phyloP scores from a whole-genome alignment of 2,888 invertebrate genomes.

The Ophion costatus region DNA sequence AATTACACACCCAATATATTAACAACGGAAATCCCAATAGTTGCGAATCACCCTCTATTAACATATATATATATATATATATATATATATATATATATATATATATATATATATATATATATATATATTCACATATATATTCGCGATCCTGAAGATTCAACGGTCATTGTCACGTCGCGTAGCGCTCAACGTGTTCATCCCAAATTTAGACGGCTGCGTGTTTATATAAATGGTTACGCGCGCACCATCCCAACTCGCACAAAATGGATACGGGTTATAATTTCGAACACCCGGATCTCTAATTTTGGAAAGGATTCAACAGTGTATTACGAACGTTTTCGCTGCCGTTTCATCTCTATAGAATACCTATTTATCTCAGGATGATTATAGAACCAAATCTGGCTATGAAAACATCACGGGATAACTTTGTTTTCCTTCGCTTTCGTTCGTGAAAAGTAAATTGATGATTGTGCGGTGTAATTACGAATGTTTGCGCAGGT shows the following conservation, averaged over 20 bases:
- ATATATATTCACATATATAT: constrained; percentile 4
- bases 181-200: neutral
- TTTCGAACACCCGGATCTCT: neutral
- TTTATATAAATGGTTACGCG: neutral
- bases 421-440: neutral
- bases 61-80: neutral
- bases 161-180: neutral
- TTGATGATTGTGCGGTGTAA: neutral
- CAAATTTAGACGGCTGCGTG: neutral
- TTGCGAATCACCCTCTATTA: neutral
- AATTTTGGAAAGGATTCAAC: neutral
- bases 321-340: neutral
- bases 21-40: neutral
- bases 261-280: neutral
- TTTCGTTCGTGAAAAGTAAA: neutral
- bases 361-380: neutral
- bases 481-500: neutral
- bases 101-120: neutral
- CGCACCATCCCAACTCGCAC: neutral
- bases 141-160: neutral
- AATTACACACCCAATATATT: neutral
- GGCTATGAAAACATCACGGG: neutral
- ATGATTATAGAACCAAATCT: neutral
- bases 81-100: neutral
- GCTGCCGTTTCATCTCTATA: neutral